Evolutionary conservation across 2,797 vertebrate genomes (phyloP), one percentile per base, ranked within the genome.

Genomic region (Danio aesculapii): DNA sequence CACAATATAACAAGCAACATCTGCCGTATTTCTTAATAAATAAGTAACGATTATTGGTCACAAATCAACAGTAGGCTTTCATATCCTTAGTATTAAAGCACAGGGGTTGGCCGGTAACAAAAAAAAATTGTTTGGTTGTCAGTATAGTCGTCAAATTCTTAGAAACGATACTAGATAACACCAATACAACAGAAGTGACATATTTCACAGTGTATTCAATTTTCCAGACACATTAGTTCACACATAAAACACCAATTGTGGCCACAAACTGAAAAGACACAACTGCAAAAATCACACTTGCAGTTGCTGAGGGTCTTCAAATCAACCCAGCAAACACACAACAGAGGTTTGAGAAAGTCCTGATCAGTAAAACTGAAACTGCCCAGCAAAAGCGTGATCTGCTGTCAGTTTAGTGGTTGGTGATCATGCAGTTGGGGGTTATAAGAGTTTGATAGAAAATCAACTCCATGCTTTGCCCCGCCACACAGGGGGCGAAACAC

Each of bases 401-500:
- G 72, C 44, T 2, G 8, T 61, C 55, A 68, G 72, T 59, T 75
- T 63, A 67, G 52, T 30, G 19, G 4, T 55, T n/a, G 30, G 50
- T 78, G 58, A 63, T 61, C 82, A 77, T 77, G 85, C 76, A 79
- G 53, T 75, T 64, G 10, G 58, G 9, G 11, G 11, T 44, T 74
- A 30, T 30, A 47, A 58, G 62, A 17, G 71, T 55, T 76, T 14
- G 12, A 57, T 17, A 68, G 50, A 44, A 53, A 39, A 43, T 85
- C 71, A 88, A 49, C 78, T 77, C 86, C 92, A 87, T 91, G 81
- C 88, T 85, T 83, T 10, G 69, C 78, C 83, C 94, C 96, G 93
- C 93, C 93, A 93, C 87, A 74, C 85, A 84, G 67, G 41, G 78
- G 89, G 90, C 78, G 83, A 87, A 82, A 92, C 97, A 97, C 93